A percentile compares a stretch with the other conserved stretches of the same genome.
Evolutionary conservation across 2,888 invertebrate genomes (phyloP).

Genomic region (Hydraecia micacea): DNA sequence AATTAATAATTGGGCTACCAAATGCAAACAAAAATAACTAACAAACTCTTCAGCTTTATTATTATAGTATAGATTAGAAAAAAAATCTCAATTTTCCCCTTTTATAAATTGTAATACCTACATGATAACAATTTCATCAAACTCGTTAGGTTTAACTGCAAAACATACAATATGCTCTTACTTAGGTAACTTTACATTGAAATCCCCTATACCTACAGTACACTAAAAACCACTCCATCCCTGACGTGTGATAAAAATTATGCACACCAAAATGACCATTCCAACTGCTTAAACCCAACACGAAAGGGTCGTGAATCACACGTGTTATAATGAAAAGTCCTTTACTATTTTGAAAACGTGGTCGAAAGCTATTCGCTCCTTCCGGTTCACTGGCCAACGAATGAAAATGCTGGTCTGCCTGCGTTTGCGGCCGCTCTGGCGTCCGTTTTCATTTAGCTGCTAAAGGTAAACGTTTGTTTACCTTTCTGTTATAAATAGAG

Average conservation of each 20-base stretch:
- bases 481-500: conserved; percentile 64
- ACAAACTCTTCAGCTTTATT: too few species aligned
- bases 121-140: too few species aligned
- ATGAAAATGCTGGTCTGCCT: conserved; percentile 63
- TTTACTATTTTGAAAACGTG: conserved; percentile 63
- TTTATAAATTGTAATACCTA: not conserved
- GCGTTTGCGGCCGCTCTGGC: conserved; percentile 60
- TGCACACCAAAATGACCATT: conserved; percentile 45
- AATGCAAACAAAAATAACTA: not conserved
- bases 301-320: conserved; percentile 55
- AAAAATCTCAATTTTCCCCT: not conserved
- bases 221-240: conserved; percentile 7
- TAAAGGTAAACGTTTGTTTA: conserved; percentile 63
- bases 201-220: not conserved
- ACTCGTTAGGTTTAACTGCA: not conserved
- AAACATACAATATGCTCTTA: not conserved
- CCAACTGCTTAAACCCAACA: conserved; percentile 44
- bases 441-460: conserved; percentile 66
- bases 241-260: conserved; percentile 36
- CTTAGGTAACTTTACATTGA: not conserved
- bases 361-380: conserved; percentile 62
- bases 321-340: conserved; percentile 62
- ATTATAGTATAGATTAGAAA: not conserved
- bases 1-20: too few species aligned
- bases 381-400: conserved; percentile 64